phyloP scores from a whole-genome alignment of 2,888 invertebrate genomes.

The Hermaeophaga mercurialis region DNA sequence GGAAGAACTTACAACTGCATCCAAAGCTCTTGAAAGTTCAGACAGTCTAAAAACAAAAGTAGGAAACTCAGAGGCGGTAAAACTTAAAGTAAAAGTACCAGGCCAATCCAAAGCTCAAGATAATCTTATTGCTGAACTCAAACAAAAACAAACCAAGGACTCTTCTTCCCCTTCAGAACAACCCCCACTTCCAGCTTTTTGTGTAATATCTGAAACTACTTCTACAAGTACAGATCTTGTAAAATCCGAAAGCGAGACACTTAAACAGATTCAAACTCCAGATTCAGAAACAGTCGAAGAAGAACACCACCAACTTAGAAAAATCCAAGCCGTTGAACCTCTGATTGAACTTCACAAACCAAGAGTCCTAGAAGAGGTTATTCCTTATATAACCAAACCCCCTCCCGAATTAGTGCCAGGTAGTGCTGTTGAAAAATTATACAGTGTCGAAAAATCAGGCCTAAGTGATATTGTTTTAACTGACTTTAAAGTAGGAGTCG shows the following conservation, averaged over 20 bases:
- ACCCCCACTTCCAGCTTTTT: constrained; percentile 20
- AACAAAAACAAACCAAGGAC: constrained; percentile 26
- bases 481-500: constrained; percentile 49
- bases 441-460: constrained; percentile 44
- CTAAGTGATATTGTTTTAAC: constrained; percentile 44
- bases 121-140: constrained; percentile 34
- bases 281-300: constrained; percentile 40
- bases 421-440: constrained; percentile 47
- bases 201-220: constrained; percentile 32
- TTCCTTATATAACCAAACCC: constrained; percentile 44
- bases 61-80: constrained; percentile 9
- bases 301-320: constrained; percentile 38
- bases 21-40: too few relatives aligned
- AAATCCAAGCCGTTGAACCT: constrained; percentile 46
- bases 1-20: not conserved
- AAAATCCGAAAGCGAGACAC: constrained; percentile 37
- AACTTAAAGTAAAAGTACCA: constrained; percentile 13
- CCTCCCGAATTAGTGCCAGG: constrained; percentile 45
- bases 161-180: constrained; percentile 26
- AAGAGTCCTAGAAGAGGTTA: constrained; percentile 43
- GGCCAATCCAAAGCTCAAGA: constrained; percentile 21
- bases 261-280: constrained; percentile 40
- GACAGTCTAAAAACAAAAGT: not conserved
- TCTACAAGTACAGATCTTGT: constrained; percentile 30
- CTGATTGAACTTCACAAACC: constrained; percentile 44